Evolutionary conservation across 2,797 vertebrate species (phyloP), one percentile per base, ranked within the genome.

Genomic region (Trichosurus vulpecula): DNA sequence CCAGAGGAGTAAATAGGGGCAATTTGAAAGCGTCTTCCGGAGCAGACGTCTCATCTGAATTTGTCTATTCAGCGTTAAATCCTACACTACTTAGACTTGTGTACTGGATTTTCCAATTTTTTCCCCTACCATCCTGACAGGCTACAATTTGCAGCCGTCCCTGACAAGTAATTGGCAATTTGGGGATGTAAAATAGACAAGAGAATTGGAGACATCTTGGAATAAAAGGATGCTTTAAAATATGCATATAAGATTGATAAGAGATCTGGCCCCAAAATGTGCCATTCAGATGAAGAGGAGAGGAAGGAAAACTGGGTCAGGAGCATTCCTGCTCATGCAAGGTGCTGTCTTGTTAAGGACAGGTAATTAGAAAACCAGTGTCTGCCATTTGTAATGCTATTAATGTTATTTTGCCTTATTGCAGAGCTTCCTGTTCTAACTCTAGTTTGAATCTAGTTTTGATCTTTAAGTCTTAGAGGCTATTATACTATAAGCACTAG

Each of bases 61-160:
- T 96, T 95, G 52, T 57, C 19, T 95, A 66, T 87, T 90, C 90
- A 90, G 90, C 51, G 52, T 90, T 90, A 54, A 90, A 90, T 31
- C 51, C 51, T 52, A 90, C 90, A 52, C 53, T 90, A 31, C 54
- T 90, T 54, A 90, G 53, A 16, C 52, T 31, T 47, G 53, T 90
- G 16, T 52, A 31, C 52, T 90, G 53, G 52, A 54, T 90, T 90
- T 90, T 90, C 53, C 90, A 52, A 90, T 52, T 90, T 22, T n/a
- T 35, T 11, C 30, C 51, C 52, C 52, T 52, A 90, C 51, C 90
- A 31, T 90, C 14, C 29, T 54, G 90, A n/a, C 90, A 90, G 90
- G 53, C 90, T 90, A 54, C 52, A 90, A 54, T 90, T 54, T 90
- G 35, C 52, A 35, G 90, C 29, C 54, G 90, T 54, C 52, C 90